Evolutionary conservation across 2,888 invertebrate genomes (phyloP).

Genomic region (Seira sanloemensis): DNA sequence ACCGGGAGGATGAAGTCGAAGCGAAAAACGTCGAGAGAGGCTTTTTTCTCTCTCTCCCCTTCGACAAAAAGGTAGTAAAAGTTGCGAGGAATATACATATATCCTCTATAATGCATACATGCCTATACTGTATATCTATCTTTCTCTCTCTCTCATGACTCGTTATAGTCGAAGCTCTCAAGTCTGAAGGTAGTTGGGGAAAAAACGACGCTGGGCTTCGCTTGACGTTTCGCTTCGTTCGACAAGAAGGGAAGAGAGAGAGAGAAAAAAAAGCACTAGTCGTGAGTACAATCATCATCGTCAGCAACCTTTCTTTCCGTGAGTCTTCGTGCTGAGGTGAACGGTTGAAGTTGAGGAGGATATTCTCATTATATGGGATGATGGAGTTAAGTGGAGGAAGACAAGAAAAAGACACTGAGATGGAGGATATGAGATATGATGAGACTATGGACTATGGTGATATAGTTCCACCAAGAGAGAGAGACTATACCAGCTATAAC

Average conservation of each 20-base stretch:
- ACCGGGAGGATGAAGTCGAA: slow-evolving; percentile 24
- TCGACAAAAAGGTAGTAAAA: neutral
- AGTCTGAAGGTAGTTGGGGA: neutral
- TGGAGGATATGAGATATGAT: neutral
- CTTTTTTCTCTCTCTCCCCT: neutral
- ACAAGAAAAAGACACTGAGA: neutral
- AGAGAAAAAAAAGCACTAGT: neutral
- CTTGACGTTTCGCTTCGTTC: slow-evolving; percentile 54
- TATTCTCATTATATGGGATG: neutral
- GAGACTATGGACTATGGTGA: no score
- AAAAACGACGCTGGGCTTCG: slow-evolving; percentile 44
- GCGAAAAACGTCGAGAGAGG: slow-evolving; percentile 33
- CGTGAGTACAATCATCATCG: neutral
- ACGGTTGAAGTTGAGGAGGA: neutral
- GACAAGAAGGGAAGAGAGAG: slow-evolving; percentile 22
- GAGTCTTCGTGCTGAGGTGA: slow-evolving; percentile 36
- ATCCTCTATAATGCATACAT: neutral
- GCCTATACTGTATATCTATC: neutral
- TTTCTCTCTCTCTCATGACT: slow-evolving; percentile 3
- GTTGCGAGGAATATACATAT: no score
- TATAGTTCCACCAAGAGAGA: no score
- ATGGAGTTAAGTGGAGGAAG: neutral
- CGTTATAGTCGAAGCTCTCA: no score
- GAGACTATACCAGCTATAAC: neutral
- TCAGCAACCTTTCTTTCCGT: slow-evolving; percentile 29